Conservation (phyloP, 2,888 invertebrate species). For the Campoplex nolae region DNA sequence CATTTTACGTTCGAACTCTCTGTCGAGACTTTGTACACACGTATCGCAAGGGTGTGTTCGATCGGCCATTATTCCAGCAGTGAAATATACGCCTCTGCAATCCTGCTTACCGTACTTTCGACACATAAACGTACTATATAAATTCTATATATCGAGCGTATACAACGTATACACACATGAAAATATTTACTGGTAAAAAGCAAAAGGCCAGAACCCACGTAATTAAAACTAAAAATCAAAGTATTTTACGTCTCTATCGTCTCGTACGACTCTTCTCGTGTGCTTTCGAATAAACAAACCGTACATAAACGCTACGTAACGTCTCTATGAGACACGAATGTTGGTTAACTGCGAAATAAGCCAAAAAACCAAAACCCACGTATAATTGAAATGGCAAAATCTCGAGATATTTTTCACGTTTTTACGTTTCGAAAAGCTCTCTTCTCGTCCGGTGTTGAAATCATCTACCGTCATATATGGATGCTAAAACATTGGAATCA, state of each 20-base stretch:
- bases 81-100: conserved; percentile 77
- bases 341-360: not conserved
- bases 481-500: not conserved
- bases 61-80: conserved; percentile 76
- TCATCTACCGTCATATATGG: not conserved
- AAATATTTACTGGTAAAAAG: conserved; percentile 6
- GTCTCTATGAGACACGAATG: not conserved
- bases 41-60: conserved; percentile 78
- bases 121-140: conserved; percentile 6
- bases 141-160: not conserved
- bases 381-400: not conserved
- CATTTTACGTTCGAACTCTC: conserved; percentile 34
- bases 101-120: conserved; percentile 54
- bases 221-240: conserved; percentile 10
- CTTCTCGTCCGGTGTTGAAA: not conserved
- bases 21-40: conserved; percentile 69
- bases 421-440: too few relatives aligned
- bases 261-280: not conserved
- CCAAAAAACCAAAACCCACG: not conserved
- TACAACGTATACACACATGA: not conserved
- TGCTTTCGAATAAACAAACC: not conserved
- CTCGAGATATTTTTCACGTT: too few relatives aligned
- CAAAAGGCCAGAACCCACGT: not conserved
- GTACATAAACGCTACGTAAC: conserved; percentile 7
- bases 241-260: not conserved